phyloP scores from a whole-genome alignment of 2,113 vertebrate species.

The Burhinus oedicnemus region DNA sequence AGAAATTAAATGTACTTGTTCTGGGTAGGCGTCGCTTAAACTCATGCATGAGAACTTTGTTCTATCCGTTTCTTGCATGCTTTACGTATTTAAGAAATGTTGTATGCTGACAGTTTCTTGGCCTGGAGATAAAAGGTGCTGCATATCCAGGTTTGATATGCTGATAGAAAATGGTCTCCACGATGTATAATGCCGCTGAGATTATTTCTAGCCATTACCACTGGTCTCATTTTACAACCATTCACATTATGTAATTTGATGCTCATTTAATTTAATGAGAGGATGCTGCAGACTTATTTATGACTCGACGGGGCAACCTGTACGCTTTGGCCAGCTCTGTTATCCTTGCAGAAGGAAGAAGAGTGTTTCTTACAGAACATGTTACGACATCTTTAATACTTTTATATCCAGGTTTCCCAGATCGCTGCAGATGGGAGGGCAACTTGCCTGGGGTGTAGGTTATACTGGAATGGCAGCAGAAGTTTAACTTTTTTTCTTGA shows the following conservation, averaged over 20 bases:
- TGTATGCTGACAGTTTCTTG: conserved; percentile 42
- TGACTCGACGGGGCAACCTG: conserved; percentile 16
- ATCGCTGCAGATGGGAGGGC: fast-evolving
- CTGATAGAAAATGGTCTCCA: conserved; percentile 3
- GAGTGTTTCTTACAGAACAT: not conserved
- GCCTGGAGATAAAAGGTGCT: conserved; percentile 13
- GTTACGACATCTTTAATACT: not conserved
- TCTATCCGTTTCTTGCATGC: not conserved
- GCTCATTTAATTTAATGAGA: conserved; percentile 58
- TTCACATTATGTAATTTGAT: conserved; percentile 61
- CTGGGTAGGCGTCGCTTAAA: not conserved
- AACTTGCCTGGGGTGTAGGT: not conserved
- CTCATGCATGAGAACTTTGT: not conserved
- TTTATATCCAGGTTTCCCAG: not conserved
- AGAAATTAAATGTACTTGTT: not conserved
- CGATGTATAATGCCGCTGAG: not conserved
- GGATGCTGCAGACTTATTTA: conserved; percentile 50
- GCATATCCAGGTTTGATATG: not conserved
- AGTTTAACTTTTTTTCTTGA: not conserved
- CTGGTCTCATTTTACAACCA: conserved; percentile 26
- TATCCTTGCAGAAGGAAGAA: not conserved
- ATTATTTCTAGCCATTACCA: conserved; percentile 40
- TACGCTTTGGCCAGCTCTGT: not conserved
- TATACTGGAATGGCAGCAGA: not conserved
- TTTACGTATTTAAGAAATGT: not conserved